phyloP scores from a whole-genome alignment of 2,888 invertebrate species.

The Melinopterus prodromus region DNA sequence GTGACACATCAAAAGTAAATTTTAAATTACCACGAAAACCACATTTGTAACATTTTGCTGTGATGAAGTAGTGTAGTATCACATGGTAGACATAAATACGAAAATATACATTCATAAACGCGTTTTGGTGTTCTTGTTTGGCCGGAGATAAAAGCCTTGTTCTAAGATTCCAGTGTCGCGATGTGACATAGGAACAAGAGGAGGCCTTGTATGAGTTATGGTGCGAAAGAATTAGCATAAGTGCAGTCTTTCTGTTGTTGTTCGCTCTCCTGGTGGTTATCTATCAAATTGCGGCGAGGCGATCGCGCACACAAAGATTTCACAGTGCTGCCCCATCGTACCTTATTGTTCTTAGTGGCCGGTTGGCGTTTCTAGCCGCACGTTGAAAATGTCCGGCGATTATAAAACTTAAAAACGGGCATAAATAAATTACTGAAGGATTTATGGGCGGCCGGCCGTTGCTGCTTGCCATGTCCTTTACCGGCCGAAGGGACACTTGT shows the following conservation, averaged over 20 bases:
- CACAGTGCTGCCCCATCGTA: constrained; percentile 7
- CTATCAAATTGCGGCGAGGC: constrained; percentile 51
- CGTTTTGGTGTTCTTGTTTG: not conserved
- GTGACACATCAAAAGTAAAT: too few species aligned
- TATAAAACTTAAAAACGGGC: constrained; percentile 25
- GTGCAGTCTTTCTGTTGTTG: constrained; percentile 39
- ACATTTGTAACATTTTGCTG: not conserved
- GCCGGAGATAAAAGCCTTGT: not conserved
- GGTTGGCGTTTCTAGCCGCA: constrained; percentile 10
- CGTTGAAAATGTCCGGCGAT: constrained; percentile 24
- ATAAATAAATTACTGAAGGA: constrained; percentile 25
- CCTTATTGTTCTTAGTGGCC: constrained; percentile 22
- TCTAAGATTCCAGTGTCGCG: constrained; percentile 4
- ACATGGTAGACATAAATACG: not conserved
- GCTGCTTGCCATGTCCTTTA: constrained; percentile 20
- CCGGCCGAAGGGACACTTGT: constrained; percentile 13
- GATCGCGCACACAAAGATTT: constrained; percentile 31
- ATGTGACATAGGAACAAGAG: constrained; percentile 8
- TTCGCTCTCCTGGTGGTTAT: constrained; percentile 52
- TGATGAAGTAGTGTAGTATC: not conserved
- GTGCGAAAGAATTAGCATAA: constrained; percentile 53
- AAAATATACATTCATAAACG: not conserved
- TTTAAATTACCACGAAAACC: not conserved
- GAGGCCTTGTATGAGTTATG: constrained; percentile 38
- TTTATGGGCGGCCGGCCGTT: constrained; percentile 18